These are phyloP conservation scores for Eufriesea mexicana DNA, from an alignment of 1,140 invertebrate species.

Conservation along the genomic window DNA sequence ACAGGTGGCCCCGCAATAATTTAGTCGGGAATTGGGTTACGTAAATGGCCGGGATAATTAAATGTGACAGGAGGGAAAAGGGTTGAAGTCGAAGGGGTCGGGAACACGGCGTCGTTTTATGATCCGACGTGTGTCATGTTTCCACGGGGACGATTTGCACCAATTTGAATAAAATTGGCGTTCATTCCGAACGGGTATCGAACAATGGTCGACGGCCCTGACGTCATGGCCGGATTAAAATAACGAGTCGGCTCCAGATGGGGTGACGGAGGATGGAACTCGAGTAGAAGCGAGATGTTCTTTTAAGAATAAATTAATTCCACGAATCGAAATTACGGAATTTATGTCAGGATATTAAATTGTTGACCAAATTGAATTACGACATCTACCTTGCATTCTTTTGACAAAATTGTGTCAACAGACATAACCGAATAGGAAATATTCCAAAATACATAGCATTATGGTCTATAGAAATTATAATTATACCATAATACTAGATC, in stretches of 20 bases:
- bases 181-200: not conserved
- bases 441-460: too few species aligned
- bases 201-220: not conserved
- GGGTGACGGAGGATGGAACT: not conserved
- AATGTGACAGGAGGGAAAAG: conserved; percentile 12
- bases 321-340: too few species aligned
- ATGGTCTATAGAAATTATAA: too few species aligned
- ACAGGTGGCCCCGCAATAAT: conserved; percentile 36
- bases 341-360: too few species aligned
- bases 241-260: not conserved
- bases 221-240: conserved; percentile 5
- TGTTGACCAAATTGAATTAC: too few species aligned
- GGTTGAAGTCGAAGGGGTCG: conserved; percentile 1
- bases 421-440: too few species aligned
- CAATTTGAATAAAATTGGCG: conserved; percentile 17
- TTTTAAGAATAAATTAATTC: not conserved
- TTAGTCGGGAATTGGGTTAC: conserved; percentile 38
- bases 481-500: too few species aligned
- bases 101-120: not conserved
- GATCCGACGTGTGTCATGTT: conserved; percentile 3
- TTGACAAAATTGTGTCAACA: too few species aligned
- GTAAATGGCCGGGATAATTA: conserved; percentile 32
- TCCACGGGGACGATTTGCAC: not conserved
- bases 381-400: too few species aligned
- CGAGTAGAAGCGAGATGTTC: not conserved